Percentiles rank a stretch among this genome's conserved stretches.
Conservation (phyloP, 2,888 invertebrate species). For the Cartodere bifasciata region DNA sequence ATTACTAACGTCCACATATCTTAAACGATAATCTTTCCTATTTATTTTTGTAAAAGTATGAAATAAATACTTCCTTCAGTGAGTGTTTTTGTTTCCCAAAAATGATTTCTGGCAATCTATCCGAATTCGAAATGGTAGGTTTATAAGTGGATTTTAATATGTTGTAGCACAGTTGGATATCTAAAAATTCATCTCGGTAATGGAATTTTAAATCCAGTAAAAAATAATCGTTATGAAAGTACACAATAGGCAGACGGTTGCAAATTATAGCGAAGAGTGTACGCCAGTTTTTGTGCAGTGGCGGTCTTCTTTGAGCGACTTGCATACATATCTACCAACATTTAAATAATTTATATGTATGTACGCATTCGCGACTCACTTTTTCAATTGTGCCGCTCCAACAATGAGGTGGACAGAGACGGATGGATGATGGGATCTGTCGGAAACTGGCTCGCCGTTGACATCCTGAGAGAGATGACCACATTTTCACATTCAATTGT, state of each 20-base stretch:
- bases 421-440: slow-evolving; percentile 22
- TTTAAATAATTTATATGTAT: slow-evolving; percentile 39
- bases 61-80: too few relatives aligned
- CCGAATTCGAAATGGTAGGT: too few relatives aligned
- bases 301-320: slow-evolving; percentile 35
- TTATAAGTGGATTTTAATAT: too few relatives aligned
- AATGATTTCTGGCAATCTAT: too few relatives aligned
- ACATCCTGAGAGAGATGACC: slow-evolving; percentile 15
- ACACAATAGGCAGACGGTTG: slow-evolving; percentile 27
- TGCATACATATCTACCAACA: slow-evolving; percentile 37
- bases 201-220: slow-evolving; percentile 11
- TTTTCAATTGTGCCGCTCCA: slow-evolving; percentile 31
- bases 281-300: slow-evolving; percentile 33
- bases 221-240: slow-evolving; percentile 27
- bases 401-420: slow-evolving; percentile 29
- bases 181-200: slow-evolving; percentile 1
- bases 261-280: slow-evolving; percentile 31
- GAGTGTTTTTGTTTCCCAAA: too few relatives aligned
- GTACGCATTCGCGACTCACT: slow-evolving; percentile 33
- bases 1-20: too few relatives aligned
- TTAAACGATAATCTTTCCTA: too few relatives aligned
- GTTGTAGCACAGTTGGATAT: too few relatives aligned
- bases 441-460: slow-evolving; percentile 19
- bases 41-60: too few relatives aligned
- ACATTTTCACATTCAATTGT: slow-evolving; percentile 24